Conservation (phyloP, 2,888 invertebrate species). For the Hedychridium roseum region DNA sequence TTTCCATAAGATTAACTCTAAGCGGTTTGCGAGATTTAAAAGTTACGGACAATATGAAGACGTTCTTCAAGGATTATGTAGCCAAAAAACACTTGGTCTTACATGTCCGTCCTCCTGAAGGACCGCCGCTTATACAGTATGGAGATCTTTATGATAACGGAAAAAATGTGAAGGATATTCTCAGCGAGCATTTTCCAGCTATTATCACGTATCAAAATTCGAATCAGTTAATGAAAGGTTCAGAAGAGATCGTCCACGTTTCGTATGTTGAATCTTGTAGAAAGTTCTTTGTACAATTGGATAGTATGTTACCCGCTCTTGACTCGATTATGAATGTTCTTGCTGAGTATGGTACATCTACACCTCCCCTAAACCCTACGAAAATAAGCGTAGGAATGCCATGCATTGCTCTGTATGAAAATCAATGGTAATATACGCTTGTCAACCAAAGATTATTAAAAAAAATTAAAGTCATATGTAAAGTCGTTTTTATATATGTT, state of each 20-base stretch:
- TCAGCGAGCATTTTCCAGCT: conserved; percentile 58
- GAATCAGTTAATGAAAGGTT: conserved; percentile 28
- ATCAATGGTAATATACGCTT: conserved; percentile 71
- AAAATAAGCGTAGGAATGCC: conserved; percentile 70
- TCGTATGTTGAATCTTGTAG: conserved; percentile 75
- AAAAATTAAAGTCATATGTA: neutral
- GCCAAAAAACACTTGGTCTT: conserved; percentile 71
- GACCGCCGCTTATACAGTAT: conserved; percentile 77
- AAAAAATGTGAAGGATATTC: conserved; percentile 69
- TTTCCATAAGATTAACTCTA: conserved; percentile 78
- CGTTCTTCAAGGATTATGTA: conserved; percentile 76
- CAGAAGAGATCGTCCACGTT: conserved; percentile 62
- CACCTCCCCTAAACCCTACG: conserved; percentile 54
- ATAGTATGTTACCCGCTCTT: conserved; percentile 69
- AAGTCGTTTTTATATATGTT: conserved; percentile 10
- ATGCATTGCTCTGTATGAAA: conserved; percentile 82
- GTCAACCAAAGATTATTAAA: neutral
- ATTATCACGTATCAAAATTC: conserved; percentile 35
- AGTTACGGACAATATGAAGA: conserved; percentile 70
- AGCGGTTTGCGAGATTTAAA: conserved; percentile 72
- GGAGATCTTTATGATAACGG: conserved; percentile 73
- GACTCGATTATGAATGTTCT: conserved; percentile 75
- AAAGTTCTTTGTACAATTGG: conserved; percentile 78
- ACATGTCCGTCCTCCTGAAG: conserved; percentile 74
- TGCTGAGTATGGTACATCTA: conserved; percentile 69